These are phyloP conservation scores for Eupithecia exiguata DNA, from an alignment of 2,888 invertebrate species.

Conservation along the genomic window DNA sequence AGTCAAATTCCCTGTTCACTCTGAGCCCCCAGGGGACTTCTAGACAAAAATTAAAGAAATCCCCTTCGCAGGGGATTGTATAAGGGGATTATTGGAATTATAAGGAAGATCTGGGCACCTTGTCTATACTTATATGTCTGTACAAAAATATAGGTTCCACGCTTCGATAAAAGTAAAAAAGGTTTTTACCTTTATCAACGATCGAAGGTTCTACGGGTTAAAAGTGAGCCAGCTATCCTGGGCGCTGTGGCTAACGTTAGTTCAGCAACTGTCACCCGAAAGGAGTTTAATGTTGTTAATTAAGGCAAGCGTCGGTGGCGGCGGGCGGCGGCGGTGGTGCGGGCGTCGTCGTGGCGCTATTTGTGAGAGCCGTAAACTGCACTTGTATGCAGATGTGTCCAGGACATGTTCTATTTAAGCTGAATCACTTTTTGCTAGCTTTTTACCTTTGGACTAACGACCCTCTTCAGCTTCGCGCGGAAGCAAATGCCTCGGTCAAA, in stretches of 20 bases:
- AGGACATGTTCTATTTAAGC: neutral
- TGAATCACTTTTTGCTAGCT: neutral
- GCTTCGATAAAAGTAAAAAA: too few relatives aligned
- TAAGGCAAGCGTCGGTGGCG: slow-evolving; percentile 31
- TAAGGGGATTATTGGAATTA: too few relatives aligned
- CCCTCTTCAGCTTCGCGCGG: neutral
- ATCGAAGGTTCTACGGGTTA: neutral
- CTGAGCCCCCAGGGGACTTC: too few relatives aligned
- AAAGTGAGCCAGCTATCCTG: slow-evolving; percentile 8
- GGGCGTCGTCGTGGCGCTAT: slow-evolving; percentile 24
- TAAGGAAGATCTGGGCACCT: too few relatives aligned
- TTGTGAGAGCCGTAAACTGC: slow-evolving; percentile 28
- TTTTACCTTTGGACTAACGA: neutral
- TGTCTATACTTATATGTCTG: too few relatives aligned
- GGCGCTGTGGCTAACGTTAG: slow-evolving; percentile 18
- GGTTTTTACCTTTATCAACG: too few relatives aligned
- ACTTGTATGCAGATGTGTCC: slow-evolving; percentile 25
- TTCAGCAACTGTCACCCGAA: slow-evolving; percentile 30
- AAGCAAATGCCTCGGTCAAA: neutral
- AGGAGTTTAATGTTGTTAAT: slow-evolving; percentile 41
- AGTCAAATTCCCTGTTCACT: too few relatives aligned
- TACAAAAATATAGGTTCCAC: neutral
- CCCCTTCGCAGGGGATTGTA: too few relatives aligned
- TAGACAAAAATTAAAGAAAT: too few relatives aligned
- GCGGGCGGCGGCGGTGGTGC: neutral